These are phyloP conservation scores for Nasonia longicornis DNA, from an alignment of 1,140 invertebrate species.

Conservation along the genomic window DNA sequence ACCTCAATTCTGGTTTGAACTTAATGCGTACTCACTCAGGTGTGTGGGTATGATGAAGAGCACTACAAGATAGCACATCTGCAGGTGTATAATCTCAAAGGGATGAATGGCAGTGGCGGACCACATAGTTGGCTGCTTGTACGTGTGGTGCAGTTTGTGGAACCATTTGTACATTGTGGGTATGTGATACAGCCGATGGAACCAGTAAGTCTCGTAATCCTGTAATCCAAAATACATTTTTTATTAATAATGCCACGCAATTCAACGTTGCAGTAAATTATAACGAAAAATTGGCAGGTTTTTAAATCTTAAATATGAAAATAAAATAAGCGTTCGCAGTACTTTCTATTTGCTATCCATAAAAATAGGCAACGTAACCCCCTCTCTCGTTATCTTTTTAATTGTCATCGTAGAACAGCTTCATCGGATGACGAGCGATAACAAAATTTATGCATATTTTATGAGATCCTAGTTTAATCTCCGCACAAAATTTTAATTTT, in stretches of 20 bases:
- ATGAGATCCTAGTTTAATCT: background rate
- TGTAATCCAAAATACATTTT: conserved; percentile 58
- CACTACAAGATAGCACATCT: conserved; percentile 70
- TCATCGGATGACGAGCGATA: conserved; percentile 5
- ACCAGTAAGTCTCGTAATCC: conserved; percentile 78
- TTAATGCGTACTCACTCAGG: conserved; percentile 72
- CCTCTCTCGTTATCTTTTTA: background rate
- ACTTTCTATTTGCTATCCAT: too few species aligned
- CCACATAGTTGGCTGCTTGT: conserved; percentile 82
- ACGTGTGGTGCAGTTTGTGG: conserved; percentile 82
- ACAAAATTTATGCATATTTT: conserved; percentile 14
- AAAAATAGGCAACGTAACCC: too few species aligned
- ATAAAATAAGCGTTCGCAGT: too few species aligned
- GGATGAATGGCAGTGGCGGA: conserved; percentile 82
- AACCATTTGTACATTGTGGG: conserved; percentile 79
- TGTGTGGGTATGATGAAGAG: conserved; percentile 74
- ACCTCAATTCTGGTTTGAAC: conserved; percentile 1
- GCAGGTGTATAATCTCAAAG: conserved; percentile 74
- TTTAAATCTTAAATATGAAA: too few species aligned
- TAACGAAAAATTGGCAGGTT: too few species aligned
- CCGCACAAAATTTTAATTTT: background rate
- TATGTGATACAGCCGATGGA: conserved; percentile 77
- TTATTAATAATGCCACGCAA: conserved; percentile 11
- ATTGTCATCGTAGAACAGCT: background rate
- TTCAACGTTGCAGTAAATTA: background rate